Evolutionary conservation across 2,888 invertebrate genomes (phyloP), one percentile per base, ranked within the genome.

Genomic region (Pilophorus perplexus): DNA sequence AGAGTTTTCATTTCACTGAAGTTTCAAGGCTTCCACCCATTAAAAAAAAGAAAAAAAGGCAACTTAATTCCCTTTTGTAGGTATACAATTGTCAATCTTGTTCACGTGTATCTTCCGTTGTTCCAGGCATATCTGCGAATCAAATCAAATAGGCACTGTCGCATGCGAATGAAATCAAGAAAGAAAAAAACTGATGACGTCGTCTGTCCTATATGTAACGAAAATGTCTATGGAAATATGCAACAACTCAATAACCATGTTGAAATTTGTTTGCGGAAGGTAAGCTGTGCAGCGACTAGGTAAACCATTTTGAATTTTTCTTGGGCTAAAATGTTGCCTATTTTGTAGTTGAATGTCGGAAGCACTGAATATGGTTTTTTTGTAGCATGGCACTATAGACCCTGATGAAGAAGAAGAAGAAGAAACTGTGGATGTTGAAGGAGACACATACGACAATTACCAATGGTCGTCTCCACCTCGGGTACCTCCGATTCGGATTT

Each of bases 401-500:
- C 70, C 68, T 8, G 82, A 83, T 68, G 86, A 86, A 70, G 89
- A 89, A 75, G 85, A 86, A 69, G 89, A 89, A 74, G 87, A 86
- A 67, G 90, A 91, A 66, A 92, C 91, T 77, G 89, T 89, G 1
- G 89, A 89, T 79, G 87, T 86, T 38, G 78, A 81, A 72, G 78
- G 78, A 18, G 81, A 81, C 70, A 76, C 73, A 50, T 80, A 80
- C 72, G 89, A 93, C 72, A 93, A 93, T 75, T 95, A 94, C 77
- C 89, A 90, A 75, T 94, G 94, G 94, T 91, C 93, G 25, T 93
- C 93, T 0, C 89, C 93, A 76, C 88, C 89, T 74, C 79, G 94
- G 66, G 85, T 90, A 62, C 80, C 88, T 25, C 57, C 66, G 8
- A 46, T 57, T 14, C 55, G 50, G 20, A 8, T 66, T 42, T 10